These are phyloP conservation scores for Nesospiza acunhae DNA, from an alignment of 2,113 vertebrate species.

Conservation along the genomic window DNA sequence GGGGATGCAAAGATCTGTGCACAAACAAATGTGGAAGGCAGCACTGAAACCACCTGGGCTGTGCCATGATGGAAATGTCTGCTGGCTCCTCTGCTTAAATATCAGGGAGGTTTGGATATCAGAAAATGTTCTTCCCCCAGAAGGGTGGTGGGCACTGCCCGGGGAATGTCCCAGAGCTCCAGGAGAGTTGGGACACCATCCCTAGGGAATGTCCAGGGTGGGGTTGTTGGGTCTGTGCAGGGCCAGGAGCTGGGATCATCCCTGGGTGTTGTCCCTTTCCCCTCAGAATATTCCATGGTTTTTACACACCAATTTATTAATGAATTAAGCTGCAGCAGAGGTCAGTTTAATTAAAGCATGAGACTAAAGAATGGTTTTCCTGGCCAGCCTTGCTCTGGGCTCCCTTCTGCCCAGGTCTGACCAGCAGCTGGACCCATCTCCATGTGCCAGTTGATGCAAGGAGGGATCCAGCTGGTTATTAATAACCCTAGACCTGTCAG, in stretches of 20 bases:
- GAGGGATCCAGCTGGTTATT: background rate
- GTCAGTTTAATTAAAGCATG: background rate
- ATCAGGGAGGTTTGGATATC: rapidly evolving
- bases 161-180: background rate
- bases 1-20: background rate
- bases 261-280: background rate
- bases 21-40: rapidly evolving
- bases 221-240: background rate
- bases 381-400: background rate
- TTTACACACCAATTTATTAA: background rate
- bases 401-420: background rate
- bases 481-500: background rate
- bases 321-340: background rate
- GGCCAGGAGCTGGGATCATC: background rate
- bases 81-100: rapidly evolving
- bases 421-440: background rate
- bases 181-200: rapidly evolving
- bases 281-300: rapidly evolving
- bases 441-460: background rate
- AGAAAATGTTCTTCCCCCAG: background rate
- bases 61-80: rapidly evolving
- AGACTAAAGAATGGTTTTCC: background rate
- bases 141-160: background rate
- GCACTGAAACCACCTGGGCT: rapidly evolving
- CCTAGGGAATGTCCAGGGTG: background rate